Conservation (phyloP, 2,113 vertebrate species). For the Agelaius tricolor region DNA sequence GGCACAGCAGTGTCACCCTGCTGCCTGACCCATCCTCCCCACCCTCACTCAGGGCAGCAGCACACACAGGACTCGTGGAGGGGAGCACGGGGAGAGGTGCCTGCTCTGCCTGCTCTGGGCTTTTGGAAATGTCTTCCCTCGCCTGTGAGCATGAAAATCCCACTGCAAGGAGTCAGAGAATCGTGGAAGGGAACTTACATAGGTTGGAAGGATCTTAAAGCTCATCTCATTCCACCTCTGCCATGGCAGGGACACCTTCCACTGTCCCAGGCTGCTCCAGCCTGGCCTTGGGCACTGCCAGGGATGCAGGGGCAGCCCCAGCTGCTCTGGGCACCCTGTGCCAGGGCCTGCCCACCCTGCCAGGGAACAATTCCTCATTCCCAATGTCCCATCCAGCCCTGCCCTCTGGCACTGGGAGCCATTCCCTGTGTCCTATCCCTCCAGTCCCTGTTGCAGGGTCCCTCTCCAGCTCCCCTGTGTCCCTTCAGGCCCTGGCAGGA, state of each 20-base stretch:
- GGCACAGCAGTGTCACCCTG: neutral
- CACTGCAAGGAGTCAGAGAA: neutral
- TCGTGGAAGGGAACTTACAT: rapidly evolving
- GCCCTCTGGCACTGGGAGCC: rapidly evolving
- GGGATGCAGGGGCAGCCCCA: neutral
- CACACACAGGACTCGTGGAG: rapidly evolving
- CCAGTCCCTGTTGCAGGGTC: neutral
- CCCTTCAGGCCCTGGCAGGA: neutral
- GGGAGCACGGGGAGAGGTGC: neutral
- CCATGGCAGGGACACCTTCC: neutral
- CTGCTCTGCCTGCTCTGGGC: neutral
- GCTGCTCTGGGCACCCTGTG: neutral
- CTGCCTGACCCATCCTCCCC: neutral
- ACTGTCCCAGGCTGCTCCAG: neutral
- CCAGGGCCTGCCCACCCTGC: neutral
- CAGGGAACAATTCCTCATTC: neutral
- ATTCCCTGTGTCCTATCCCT: too few relatives aligned
- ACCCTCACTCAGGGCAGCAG: neutral
- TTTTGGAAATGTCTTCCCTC: neutral
- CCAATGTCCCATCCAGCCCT: rapidly evolving
- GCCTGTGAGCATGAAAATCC: neutral
- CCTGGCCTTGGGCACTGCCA: neutral
- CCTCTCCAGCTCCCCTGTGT: neutral
- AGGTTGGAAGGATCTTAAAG: neutral
- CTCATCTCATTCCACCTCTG: rapidly evolving